Evolutionary conservation across 37 sponge, comb jelly and placozoan genomes (phyloP), one percentile per base, ranked within the genome.

Genomic region (Spongilla lacustris): DNA sequence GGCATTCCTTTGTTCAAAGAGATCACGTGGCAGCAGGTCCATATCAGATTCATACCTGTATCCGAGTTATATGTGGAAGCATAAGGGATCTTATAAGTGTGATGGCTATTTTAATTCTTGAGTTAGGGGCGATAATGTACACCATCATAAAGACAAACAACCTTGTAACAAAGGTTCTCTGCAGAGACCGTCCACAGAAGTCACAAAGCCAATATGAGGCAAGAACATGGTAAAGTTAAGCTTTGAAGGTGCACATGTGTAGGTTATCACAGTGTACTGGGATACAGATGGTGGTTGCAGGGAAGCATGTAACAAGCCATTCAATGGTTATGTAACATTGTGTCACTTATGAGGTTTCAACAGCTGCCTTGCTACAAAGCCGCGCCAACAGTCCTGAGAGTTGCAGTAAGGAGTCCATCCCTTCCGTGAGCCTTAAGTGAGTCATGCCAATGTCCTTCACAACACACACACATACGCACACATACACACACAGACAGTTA

Each of bases 381-480:
- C 91, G 82, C 58, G 99, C 97, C 34, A 99, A 76, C 66, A 99
- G 83, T 41, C 96, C 98, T 32, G 96, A 94, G 48, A 99, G 88
- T 79, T 99, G 99, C 2, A 99, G 88, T 6, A 97, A 90, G 33
- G 99, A 94, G 68, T 90, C 86, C 37, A 97, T 90, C 22, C 99
- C 99, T 66, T 99, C 93, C 28, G 82, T 87, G 36, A 99, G 93
- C 74, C 88, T 83, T 84, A 97, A 71, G 77, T 99, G 99, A 8
- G 99, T 96, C 66, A 86, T 90, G 0, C 99, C 99, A 78, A 99
- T 94, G 77, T 99, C 99, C 92, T 98, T 67, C 73, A 72, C 73
- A 72, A 4, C 9, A 33, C 73, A 32, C 31, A 29, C 73, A 33
- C 73, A 29, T 29, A 33, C 73, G 12, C 73, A 33, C 73, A 29